Evolutionary conservation across 2,113 vertebrate genomes (phyloP), one percentile per base, ranked within the genome.

Genomic region (Gymnorhina tibicen): DNA sequence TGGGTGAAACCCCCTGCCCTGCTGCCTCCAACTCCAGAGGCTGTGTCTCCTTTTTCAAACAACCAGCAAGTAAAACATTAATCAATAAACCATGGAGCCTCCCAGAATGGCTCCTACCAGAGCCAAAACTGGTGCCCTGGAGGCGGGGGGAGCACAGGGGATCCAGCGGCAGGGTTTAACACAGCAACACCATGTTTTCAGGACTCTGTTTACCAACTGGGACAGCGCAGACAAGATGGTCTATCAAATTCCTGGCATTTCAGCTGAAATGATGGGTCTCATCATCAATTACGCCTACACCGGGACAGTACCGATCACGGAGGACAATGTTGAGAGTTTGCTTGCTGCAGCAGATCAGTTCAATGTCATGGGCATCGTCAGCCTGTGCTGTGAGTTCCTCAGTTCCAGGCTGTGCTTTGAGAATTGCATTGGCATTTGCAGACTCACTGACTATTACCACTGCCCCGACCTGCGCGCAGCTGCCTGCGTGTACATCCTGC

Each of bases 371-470:
- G 97, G 94, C 16, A 87, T 99, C 0, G 62, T 98, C 42, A 60
- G 96, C 23, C 80, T 90, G 21, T 99, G 99, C 96, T 97, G 97
- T 1, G 74, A 98, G 73, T 99, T 98, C 97, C 94, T 99, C 56
- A 95, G 93, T 78, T 93, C 96, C 9, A 97, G 97, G 60, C 96
- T 99, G 15, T 96, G 97, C 85, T 60, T 97, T 39, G 95, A 98
- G 55, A 99, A 99, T 13, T 98, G 98, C 70, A 98, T 98, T 2
- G 97, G 98, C 91, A 98, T 99, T 93, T 98, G 96, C 96, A 98
- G 95, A 80, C 96, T 99, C 88, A 98, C 98, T 0, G 93, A 98
- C 42, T 93, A 97, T 80, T 98, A 98, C 95, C 87, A 95, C 69
- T 98, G 94, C 75, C 87, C 96, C 0, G 63, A 98, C 20, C 97